Base-by-base conservation (phyloP, 2,888 invertebrate species). In the Drosophila setosimentum region DNA sequence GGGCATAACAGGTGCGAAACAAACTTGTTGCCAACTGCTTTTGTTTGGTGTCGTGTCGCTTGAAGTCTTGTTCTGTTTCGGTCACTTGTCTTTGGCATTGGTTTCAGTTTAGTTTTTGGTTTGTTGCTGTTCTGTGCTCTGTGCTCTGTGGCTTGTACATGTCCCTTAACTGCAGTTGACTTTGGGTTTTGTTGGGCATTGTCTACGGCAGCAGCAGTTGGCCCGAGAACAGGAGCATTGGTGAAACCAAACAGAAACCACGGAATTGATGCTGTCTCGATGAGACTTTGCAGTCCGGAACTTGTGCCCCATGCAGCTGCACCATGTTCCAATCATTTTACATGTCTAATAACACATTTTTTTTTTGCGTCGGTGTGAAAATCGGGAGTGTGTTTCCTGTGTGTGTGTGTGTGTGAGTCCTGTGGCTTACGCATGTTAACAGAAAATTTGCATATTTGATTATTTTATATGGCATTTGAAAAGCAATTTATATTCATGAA, bases 401-500 rank as follows among this genome's bases (percentile, higher is more conserved):
- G 63, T 69, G 48, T 58, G 45, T 42, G 49, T 50, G 7, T 49
- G 50, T 40, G 35, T 55, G 54, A 53, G 60, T 62, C 21, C 29
- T 58, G 51, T 50, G 24, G 32, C 29, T 48, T 42, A 50, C 68
- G 67, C 61, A 61, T 60, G 54, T 40, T 59, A 30, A 18, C 16
- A 21, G 13, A 5, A 32, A 76, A 86, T 86, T 86, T 85, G 88
- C 86, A 89, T 86, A 78, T 85, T 89, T 87, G 82, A 86, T 85
- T 89, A 89, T 80, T 82, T 87, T 84, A 87, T 79, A 82, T 84
- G 68, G 62, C 76, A 81, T 84, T 87, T 73, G 74, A 74, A 73
- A 74, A 74, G 75, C 86, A 86, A 90, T 86, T 90, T 86, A 86
- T 86, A 86, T 86, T 86, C 88, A 86, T 86, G 88, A 86, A 80